A percentile compares a stretch with the other conserved stretches of the same genome.
Evolutionary conservation across 2,113 vertebrate genomes (phyloP).

Genomic region (Pelecanus crispus): DNA sequence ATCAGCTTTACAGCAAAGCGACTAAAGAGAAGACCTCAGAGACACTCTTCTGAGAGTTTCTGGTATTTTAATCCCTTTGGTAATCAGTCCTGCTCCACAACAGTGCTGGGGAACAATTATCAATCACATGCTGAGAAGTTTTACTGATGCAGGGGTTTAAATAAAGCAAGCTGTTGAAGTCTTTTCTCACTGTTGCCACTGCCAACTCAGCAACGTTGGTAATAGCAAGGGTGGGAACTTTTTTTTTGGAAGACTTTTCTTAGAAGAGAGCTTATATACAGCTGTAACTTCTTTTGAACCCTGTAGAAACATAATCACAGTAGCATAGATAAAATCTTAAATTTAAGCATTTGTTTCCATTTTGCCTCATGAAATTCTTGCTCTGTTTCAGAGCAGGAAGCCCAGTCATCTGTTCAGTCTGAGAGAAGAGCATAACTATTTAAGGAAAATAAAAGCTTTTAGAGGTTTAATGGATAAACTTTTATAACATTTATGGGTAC

Average conservation of each 20-base stretch:
- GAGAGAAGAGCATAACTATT: background rate
- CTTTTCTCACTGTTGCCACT: background rate
- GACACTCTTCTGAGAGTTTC: background rate
- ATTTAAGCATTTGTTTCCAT: background rate
- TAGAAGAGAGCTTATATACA: background rate
- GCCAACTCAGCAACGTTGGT: background rate
- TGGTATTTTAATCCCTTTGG: constrained; percentile 32
- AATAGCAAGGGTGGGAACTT: background rate
- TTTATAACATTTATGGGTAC: background rate
- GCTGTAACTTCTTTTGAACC: constrained; percentile 26
- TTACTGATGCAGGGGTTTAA: constrained; percentile 38
- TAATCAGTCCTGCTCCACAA: constrained; percentile 27
- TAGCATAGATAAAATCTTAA: constrained; percentile 16
- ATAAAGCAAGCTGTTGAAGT: constrained; percentile 24
- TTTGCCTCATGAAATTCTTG: background rate
- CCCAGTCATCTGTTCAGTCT: background rate
- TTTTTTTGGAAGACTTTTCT: background rate
- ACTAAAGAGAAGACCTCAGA: background rate
- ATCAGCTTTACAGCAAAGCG: background rate
- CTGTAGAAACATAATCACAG: background rate
- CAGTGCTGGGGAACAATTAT: constrained; percentile 17
- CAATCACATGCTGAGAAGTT: constrained; percentile 28
- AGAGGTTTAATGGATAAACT: background rate
- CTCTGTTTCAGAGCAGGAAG: background rate
- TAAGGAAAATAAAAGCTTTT: background rate